Percentiles rank a stretch among this genome's conserved stretches.
These are phyloP conservation scores for Andrena trimmerana DNA, from an alignment of 2,888 invertebrate species.

Conservation along the genomic window DNA sequence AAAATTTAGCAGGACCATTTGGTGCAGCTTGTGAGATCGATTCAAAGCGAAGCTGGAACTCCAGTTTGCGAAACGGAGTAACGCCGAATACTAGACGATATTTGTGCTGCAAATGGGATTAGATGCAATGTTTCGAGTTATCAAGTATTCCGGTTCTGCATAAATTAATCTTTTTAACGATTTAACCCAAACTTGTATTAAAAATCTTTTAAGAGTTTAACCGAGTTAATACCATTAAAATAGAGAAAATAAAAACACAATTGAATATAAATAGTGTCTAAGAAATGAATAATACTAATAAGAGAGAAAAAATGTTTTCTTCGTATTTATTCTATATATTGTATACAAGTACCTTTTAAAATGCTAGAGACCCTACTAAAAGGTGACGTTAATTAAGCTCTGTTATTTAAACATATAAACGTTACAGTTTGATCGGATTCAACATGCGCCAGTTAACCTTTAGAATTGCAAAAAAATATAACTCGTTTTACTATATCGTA, in stretches of 20 bases:
- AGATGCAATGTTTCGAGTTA: not conserved
- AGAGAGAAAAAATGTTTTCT: not conserved
- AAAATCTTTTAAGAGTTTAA: not conserved
- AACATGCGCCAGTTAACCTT: too few relatives aligned
- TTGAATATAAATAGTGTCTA: not conserved
- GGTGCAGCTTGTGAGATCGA: constrained; percentile 6
- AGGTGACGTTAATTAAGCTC: too few relatives aligned
- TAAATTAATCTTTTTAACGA: not conserved
- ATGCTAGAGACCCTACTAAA: too few relatives aligned
- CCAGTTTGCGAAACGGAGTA: constrained; percentile 53
- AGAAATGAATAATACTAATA: too few relatives aligned
- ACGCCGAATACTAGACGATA: constrained; percentile 55
- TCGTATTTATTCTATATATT: too few relatives aligned
- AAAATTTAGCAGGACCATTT: constrained; percentile 17
- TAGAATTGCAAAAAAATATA: not conserved
- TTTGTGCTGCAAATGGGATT: not conserved
- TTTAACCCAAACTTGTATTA: not conserved
- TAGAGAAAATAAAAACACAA: not conserved
- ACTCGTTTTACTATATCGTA: not conserved
- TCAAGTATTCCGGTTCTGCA: not conserved
- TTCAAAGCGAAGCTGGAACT: constrained; percentile 12
- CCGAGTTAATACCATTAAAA: not conserved
- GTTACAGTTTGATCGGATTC: too few relatives aligned
- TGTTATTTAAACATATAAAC: too few relatives aligned
- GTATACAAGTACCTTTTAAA: too few relatives aligned